phyloP scores from a whole-genome alignment of 2,113 vertebrate species.

The Podarcis cretensis region DNA sequence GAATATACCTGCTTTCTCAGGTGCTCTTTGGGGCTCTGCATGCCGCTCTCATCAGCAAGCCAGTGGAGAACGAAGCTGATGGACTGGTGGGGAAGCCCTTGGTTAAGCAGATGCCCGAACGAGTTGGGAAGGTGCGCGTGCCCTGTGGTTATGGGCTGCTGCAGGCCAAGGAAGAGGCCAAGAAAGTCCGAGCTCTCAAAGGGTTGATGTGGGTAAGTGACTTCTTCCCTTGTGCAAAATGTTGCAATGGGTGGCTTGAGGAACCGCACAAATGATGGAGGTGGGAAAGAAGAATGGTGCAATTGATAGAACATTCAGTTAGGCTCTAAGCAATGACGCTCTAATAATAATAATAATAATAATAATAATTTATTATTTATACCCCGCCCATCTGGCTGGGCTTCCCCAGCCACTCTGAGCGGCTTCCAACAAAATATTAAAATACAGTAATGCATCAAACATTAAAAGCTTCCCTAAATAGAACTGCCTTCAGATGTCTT shows the following conservation, averaged over 20 bases:
- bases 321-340: too few relatives aligned
- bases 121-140: constrained; percentile 69
- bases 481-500: too few relatives aligned
- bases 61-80: constrained; percentile 79
- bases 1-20: constrained; percentile 50
- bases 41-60: constrained; percentile 68
- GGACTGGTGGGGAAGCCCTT: constrained; percentile 71
- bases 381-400: too few relatives aligned
- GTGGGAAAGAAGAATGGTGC: too few relatives aligned
- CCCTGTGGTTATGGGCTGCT: constrained; percentile 80
- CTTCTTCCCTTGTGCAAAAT: neutral
- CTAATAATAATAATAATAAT: too few relatives aligned
- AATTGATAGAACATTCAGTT: too few relatives aligned
- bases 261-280: too few relatives aligned
- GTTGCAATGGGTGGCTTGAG: neutral
- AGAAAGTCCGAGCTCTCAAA: constrained; percentile 73
- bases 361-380: too few relatives aligned
- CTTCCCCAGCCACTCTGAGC: too few relatives aligned
- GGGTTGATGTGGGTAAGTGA: constrained; percentile 75
- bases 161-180: constrained; percentile 81
- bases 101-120: constrained; percentile 63
- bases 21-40: constrained; percentile 75
- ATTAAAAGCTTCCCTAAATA: too few relatives aligned
- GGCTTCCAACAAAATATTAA: too few relatives aligned
- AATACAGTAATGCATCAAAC: too few relatives aligned